Conservation (phyloP, 1,140 invertebrate genomes). For the Cryptotermes secundus region DNA sequence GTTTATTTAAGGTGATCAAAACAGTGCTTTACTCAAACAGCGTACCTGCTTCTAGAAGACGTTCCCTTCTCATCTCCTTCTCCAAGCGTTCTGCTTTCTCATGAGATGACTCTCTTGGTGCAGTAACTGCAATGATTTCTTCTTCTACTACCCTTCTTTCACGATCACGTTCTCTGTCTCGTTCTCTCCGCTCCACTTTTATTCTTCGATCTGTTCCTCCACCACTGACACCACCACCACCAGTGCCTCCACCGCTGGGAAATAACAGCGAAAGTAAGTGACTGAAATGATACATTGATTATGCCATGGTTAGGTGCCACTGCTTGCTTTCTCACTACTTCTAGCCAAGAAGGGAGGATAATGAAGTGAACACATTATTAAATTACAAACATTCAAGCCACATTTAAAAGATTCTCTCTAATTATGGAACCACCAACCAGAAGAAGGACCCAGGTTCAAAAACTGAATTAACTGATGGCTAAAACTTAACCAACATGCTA, state of each 20-base stretch:
- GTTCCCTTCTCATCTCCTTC: constrained; percentile 47
- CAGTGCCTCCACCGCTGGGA: background rate
- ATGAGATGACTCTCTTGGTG: constrained; percentile 47
- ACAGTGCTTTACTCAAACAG: background rate
- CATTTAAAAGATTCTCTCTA: no score
- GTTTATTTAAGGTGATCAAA: no score
- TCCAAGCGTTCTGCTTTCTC: constrained; percentile 35
- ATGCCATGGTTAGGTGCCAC: no score
- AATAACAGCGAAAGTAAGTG: background rate
- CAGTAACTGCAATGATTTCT: constrained; percentile 42
- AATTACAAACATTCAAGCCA: no score
- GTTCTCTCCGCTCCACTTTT: constrained; percentile 49
- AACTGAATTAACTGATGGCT: no score
- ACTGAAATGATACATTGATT: no score
- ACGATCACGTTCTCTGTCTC: constrained; percentile 50
- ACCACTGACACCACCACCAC: background rate
- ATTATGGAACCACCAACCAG: no score
- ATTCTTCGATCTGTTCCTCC: constrained; percentile 39
- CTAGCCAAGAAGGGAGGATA: no score
- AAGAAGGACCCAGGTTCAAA: no score
- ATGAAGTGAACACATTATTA: no score
- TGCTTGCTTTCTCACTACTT: no score
- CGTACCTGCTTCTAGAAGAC: constrained; percentile 59
- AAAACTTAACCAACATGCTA: no score
- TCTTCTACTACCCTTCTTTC: constrained; percentile 45